These are phyloP conservation scores for Porites rus DNA, from an alignment of 92 coral and sea anemone species.

Conservation along the genomic window DNA sequence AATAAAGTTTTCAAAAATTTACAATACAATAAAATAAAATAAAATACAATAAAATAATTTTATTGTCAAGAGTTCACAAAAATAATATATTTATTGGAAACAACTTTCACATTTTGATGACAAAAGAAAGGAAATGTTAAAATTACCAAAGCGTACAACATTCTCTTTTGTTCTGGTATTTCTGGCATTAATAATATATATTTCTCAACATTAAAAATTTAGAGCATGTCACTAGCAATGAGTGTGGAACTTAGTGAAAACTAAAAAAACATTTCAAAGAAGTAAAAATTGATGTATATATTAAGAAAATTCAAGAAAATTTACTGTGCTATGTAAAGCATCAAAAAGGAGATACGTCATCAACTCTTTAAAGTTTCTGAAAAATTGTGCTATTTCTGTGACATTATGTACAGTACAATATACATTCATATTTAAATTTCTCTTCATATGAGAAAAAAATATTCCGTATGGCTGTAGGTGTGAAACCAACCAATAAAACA, in stretches of 20 bases:
- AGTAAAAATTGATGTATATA: neutral
- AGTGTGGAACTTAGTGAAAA: neutral
- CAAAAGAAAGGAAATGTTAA: neutral
- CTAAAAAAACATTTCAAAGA: neutral
- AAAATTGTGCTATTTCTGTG: neutral
- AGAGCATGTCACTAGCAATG: neutral
- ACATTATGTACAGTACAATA: neutral
- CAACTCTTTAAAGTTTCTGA: neutral
- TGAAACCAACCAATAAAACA: neutral
- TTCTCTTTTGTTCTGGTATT: constrained; percentile 2
- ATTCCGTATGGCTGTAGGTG: neutral
- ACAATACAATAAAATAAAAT: too few relatives aligned
- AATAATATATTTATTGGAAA: neutral
- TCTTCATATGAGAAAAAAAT: neutral
- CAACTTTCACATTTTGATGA: neutral
- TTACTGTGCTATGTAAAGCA: neutral
- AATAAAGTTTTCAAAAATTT: too few relatives aligned
- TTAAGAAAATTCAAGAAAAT: neutral
- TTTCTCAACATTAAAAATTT: neutral
- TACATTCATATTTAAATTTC: neutral
- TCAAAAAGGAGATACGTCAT: neutral
- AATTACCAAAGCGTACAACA: neutral
- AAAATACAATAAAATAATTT: too few relatives aligned
- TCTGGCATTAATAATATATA: constrained; percentile 17
- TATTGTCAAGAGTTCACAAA: too few relatives aligned